A percentile compares a stretch with the other conserved stretches of the same genome.
Evolutionary conservation across 1,140 invertebrate genomes (phyloP).

Genomic region (Meloidogyne chitwoodi): DNA sequence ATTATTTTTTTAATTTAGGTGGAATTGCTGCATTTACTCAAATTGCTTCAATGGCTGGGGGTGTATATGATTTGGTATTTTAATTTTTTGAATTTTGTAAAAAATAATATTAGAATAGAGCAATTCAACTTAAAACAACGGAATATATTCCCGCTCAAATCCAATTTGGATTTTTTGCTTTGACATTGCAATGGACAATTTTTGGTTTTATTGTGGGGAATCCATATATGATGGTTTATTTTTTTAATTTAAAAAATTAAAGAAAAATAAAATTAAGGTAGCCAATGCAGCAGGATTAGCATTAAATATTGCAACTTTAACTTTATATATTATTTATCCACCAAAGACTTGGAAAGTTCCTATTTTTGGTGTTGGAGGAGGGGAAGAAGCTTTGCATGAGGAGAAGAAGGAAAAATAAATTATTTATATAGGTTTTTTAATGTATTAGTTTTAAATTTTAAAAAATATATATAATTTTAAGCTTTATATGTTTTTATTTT

Average conservation of each 20-base stretch:
- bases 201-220: constrained; percentile 50
- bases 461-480: not conserved
- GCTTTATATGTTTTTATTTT: too few species aligned
- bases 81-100: not conserved
- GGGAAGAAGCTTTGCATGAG: not conserved
- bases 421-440: too few species aligned
- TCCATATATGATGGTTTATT: constrained; percentile 49
- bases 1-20: not conserved
- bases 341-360: constrained; percentile 58
- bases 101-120: constrained; percentile 40
- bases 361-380: constrained; percentile 44
- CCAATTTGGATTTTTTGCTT: constrained; percentile 54
- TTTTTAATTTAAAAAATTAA: not conserved
- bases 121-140: constrained; percentile 46
- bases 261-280: constrained; percentile 27
- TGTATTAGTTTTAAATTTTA: not conserved
- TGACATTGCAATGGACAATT: constrained; percentile 51
- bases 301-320: constrained; percentile 49
- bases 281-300: constrained; percentile 55
- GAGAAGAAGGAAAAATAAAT: not conserved
- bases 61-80: constrained; percentile 55
- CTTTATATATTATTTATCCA: constrained; percentile 53
- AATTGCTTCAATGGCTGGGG: constrained; percentile 51
- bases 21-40: constrained; percentile 53
- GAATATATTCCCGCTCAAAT: constrained; percentile 56